Conservation (phyloP, 2,797 vertebrate genomes). For the Microctenopoma lineatum region DNA sequence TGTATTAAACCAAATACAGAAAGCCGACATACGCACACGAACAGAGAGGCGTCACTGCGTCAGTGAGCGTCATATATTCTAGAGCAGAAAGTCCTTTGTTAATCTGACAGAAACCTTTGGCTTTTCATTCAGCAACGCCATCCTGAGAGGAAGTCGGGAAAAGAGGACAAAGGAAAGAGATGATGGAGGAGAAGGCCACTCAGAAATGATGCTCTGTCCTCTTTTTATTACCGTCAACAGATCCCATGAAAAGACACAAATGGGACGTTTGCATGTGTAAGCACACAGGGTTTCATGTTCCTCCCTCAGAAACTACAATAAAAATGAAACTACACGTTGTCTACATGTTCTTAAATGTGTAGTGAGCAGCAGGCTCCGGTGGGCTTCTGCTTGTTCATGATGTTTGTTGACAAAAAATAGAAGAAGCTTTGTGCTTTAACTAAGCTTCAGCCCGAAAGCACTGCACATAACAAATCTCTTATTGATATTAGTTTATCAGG, state of each 20-base stretch:
- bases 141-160: conserved; percentile 37
- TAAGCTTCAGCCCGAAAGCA: not conserved
- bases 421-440: not conserved
- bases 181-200: not conserved
- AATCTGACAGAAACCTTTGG: conserved; percentile 31
- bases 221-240: not conserved
- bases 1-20: conserved; percentile 56
- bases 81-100: not conserved
- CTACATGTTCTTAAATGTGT: too few species aligned
- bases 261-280: too few species aligned
- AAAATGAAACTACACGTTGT: too few species aligned
- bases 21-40: not conserved
- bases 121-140: conserved; percentile 20
- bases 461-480: not conserved
- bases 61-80: not conserved
- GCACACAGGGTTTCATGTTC: too few species aligned
- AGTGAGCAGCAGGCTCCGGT: not conserved
- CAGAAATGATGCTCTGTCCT: too few species aligned
- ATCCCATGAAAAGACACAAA: not conserved
- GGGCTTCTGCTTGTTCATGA: not conserved
- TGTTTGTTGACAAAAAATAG: not conserved
- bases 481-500: not conserved
- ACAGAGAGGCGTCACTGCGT: not conserved
- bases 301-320: too few species aligned
- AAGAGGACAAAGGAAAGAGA: not conserved